phyloP scores from a whole-genome alignment of 2,797 vertebrate species.

The Brotula barbata region DNA sequence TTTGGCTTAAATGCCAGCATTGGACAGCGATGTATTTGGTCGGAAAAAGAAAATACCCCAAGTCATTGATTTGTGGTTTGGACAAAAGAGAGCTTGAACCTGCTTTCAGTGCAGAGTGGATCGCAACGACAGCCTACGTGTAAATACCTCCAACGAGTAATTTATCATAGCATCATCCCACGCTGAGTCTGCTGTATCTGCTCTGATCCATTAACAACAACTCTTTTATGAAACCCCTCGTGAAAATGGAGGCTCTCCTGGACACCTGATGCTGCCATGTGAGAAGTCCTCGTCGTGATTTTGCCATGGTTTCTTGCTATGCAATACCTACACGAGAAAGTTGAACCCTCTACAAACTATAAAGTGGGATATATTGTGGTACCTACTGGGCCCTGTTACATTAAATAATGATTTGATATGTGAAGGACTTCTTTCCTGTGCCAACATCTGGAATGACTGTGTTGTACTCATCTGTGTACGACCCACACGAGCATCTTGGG shows the following conservation, averaged over 20 bases:
- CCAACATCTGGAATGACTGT: constrained; percentile 74
- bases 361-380: constrained; percentile 44
- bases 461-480: constrained; percentile 70
- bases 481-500: constrained; percentile 72
- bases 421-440: constrained; percentile 74
- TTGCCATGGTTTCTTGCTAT: constrained; percentile 81
- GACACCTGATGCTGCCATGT: constrained; percentile 12
- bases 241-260: constrained; percentile 35
- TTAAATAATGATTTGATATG: constrained; percentile 66
- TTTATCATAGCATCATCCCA: constrained; percentile 21
- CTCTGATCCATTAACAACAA: constrained; percentile 53
- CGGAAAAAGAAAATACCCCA: constrained; percentile 44
- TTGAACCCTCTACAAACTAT: constrained; percentile 36
- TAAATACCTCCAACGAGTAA: constrained; percentile 64
- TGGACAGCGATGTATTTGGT: constrained; percentile 44
- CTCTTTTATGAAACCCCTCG: constrained; percentile 24
- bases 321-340: constrained; percentile 76
- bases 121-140: constrained; percentile 63
- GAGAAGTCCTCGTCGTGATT: constrained; percentile 33
- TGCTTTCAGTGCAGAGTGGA: constrained; percentile 55
- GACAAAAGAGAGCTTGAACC: constrained; percentile 45
- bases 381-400: constrained; percentile 50
- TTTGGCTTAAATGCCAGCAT: constrained; percentile 44
- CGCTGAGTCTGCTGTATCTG: constrained; percentile 53
- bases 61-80: constrained; percentile 49